Percentiles rank a stretch among this genome's conserved stretches.
phyloP scores from a whole-genome alignment of 1,140 invertebrate genomes.

The Zeugodacus cucurbitae region DNA sequence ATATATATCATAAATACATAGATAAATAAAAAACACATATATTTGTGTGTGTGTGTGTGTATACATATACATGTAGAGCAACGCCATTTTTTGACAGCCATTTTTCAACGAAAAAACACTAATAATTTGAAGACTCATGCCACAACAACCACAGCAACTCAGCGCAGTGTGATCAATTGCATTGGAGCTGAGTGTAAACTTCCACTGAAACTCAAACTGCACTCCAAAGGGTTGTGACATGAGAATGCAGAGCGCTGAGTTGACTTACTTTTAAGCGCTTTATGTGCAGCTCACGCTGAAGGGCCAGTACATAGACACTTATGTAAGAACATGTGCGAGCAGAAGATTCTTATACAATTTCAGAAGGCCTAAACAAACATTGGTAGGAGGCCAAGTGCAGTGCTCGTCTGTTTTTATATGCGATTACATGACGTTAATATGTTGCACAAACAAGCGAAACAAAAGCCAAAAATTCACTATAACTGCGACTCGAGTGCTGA shows the following conservation, averaged over 20 bases:
- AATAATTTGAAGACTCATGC: neutral
- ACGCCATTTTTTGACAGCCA: constrained; percentile 22
- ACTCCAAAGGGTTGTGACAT: neutral
- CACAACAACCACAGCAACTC: neutral
- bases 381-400: neutral
- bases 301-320: too few relatives aligned
- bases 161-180: neutral
- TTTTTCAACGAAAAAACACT: neutral
- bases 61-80: too few relatives aligned
- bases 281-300: neutral
- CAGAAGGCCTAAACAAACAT: constrained; percentile 31
- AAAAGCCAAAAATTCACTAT: neutral
- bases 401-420: neutral
- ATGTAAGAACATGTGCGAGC: neutral
- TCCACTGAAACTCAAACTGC: neutral
- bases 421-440: neutral
- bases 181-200: neutral
- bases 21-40: neutral
- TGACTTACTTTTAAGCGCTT: neutral
- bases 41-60: too few relatives aligned
- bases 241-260: neutral
- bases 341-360: neutral
- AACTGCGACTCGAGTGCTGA: neutral
- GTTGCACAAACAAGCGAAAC: neutral
- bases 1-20: neutral